These are phyloP conservation scores for Chaetops frenatus DNA, from an alignment of 2,113 vertebrate genomes.

Conservation along the genomic window DNA sequence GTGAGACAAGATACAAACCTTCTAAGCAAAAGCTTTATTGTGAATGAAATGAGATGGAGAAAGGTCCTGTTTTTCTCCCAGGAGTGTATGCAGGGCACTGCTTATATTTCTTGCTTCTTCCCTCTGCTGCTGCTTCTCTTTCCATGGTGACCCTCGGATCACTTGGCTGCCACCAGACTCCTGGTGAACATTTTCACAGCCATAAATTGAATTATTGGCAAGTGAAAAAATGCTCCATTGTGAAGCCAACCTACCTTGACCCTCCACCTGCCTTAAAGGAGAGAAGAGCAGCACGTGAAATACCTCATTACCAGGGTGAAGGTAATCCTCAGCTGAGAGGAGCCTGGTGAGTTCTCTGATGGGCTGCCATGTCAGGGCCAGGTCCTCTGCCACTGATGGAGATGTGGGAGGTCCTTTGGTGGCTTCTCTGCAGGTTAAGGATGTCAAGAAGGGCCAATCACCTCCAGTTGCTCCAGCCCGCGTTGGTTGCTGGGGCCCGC, in stretches of 20 bases:
- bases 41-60: neutral
- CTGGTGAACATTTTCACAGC: neutral
- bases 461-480: accelerated
- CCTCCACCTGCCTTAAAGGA: neutral
- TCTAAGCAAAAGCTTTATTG: neutral
- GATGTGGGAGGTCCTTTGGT: neutral
- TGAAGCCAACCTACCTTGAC: neutral
- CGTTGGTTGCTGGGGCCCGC: accelerated
- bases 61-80: neutral
- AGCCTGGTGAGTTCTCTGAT: neutral
- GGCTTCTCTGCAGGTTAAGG: neutral
- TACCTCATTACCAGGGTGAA: neutral
- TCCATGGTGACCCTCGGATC: neutral
- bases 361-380: neutral
- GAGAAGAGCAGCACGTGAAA: neutral
- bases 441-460: neutral
- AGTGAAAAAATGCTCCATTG: neutral
- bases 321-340: neutral
- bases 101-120: neutral
- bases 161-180: neutral
- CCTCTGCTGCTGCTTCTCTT: neutral
- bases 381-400: neutral
- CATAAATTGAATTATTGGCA: neutral
- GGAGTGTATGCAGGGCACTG: neutral
- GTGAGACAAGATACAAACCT: neutral